A percentile compares a stretch with the other conserved stretches of the same genome.
phyloP scores from a whole-genome alignment of 2,113 vertebrate genomes.

The Neodon shergylaensis region DNA sequence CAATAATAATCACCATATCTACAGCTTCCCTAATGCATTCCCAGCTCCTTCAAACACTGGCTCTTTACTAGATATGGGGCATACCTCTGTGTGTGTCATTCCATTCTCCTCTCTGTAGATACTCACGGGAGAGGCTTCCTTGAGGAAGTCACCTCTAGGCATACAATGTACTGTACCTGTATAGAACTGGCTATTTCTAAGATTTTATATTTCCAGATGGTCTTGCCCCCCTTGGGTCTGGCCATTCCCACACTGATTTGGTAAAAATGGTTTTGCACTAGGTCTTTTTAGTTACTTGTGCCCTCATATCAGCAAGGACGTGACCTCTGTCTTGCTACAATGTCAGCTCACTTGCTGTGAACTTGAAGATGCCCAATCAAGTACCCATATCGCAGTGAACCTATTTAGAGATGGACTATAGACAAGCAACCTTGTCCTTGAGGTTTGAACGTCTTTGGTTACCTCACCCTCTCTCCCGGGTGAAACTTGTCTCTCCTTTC shows the following conservation, averaged over 20 bases:
- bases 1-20: background rate
- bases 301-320: background rate
- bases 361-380: background rate
- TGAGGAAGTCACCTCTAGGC: background rate
- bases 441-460: accelerated
- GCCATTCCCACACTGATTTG: background rate
- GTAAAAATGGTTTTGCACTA: background rate
- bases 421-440: accelerated
- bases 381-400: accelerated
- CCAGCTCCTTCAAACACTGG: background rate
- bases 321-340: background rate
- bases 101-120: accelerated
- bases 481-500: accelerated
- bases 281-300: background rate
- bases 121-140: background rate
- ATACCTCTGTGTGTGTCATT: accelerated
- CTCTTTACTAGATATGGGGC: background rate
- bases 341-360: background rate
- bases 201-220: background rate
- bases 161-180: accelerated
- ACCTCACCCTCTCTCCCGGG: accelerated
- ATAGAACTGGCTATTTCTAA: background rate
- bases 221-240: background rate
- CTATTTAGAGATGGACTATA: accelerated
- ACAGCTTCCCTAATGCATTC: background rate